Conservation (phyloP, 2,113 vertebrate genomes). For the Falco punctatus region DNA sequence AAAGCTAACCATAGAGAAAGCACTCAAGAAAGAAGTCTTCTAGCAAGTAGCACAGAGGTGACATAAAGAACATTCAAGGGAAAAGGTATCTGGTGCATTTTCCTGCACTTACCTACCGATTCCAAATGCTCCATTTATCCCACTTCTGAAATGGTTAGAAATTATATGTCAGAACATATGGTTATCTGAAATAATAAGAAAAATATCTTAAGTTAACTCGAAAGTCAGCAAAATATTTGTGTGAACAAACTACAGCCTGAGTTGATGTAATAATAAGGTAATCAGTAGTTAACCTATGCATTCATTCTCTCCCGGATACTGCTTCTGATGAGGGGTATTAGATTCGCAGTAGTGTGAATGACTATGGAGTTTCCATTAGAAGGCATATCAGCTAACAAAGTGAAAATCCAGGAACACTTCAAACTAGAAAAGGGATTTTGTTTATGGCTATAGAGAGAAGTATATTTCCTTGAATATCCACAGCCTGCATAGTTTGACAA, state of each 20-base stretch:
- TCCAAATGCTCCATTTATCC: not conserved
- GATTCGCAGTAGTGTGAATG: not conserved
- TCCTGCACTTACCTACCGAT: not conserved
- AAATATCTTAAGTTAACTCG: not conserved
- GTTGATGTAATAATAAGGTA: not conserved
- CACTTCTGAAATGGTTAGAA: not conserved
- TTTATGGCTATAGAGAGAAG: not conserved
- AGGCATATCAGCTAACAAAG: not conserved
- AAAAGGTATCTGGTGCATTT: not conserved
- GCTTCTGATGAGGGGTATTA: not conserved
- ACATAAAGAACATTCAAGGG: not conserved
- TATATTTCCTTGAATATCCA: not conserved
- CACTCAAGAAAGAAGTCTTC: not conserved
- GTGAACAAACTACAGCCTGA: not conserved
- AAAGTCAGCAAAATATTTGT: not conserved
- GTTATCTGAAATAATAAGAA: not conserved
- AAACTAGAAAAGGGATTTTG: not conserved
- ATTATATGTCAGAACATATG: not conserved
- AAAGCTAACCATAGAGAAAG: not conserved
- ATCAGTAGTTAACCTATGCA: not conserved
- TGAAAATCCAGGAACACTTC: not conserved
- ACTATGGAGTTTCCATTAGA: not conserved
- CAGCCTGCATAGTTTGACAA: not conserved
- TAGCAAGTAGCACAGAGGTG: not conserved
- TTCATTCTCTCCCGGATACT: not conserved